Evolutionary conservation across 1,140 invertebrate species (phyloP).

Genomic region (Nymphalis io): DNA sequence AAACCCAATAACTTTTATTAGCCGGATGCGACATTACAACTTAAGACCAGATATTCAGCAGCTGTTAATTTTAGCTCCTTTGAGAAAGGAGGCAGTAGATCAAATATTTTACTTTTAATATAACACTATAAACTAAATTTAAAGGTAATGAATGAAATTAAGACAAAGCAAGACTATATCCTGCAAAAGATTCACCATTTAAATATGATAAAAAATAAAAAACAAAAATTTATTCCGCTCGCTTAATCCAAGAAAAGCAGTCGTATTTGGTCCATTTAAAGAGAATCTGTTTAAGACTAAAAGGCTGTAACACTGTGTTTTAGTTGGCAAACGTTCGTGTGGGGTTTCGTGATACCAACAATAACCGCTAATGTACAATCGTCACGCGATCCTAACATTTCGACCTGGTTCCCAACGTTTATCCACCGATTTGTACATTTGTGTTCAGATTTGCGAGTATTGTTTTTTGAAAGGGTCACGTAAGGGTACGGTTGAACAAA

Average conservation of each 20-base stretch:
- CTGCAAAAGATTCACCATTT: too few relatives aligned
- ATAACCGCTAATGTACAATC: slow-evolving; percentile 11
- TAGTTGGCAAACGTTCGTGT: slow-evolving; percentile 1
- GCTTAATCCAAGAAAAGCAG: background rate
- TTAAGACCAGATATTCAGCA: too few relatives aligned
- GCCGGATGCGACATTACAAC: too few relatives aligned
- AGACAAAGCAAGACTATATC: too few relatives aligned
- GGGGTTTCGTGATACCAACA: slow-evolving; percentile 10
- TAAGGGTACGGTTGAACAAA: background rate
- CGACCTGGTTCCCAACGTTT: slow-evolving; percentile 7
- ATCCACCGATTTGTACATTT: slow-evolving; percentile 18
- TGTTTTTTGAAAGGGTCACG: slow-evolving; percentile 27
- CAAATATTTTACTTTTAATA: too few relatives aligned
- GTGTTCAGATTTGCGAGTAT: slow-evolving; percentile 14
- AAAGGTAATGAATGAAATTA: too few relatives aligned
- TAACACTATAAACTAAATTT: too few relatives aligned
- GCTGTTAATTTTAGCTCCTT: too few relatives aligned
- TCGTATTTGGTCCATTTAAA: slow-evolving; percentile 2
- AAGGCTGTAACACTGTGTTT: slow-evolving; percentile 3
- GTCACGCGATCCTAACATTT: slow-evolving; percentile 23
- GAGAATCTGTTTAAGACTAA: background rate
- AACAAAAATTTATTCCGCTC: too few relatives aligned
- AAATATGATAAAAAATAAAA: too few relatives aligned
- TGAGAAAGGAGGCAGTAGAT: too few relatives aligned
- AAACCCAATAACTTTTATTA: too few relatives aligned